Percentiles rank a stretch among this genome's conserved stretches.
Conservation (phyloP, 64 coral and sea anemone species). For the Orbicella faveolata region DNA sequence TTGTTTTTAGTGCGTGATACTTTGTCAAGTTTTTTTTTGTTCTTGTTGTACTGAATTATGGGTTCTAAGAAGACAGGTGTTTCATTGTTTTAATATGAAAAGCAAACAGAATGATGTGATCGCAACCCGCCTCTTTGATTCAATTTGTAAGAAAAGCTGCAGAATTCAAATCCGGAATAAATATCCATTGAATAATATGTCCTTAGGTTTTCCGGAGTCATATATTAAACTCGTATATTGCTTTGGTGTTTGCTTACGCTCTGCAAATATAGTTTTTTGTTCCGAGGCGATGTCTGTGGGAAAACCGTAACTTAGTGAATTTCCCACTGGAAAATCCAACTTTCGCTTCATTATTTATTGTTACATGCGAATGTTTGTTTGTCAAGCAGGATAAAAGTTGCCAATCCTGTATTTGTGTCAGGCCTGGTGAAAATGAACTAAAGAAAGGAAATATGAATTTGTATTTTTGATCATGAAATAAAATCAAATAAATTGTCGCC, state of each 20-base stretch:
- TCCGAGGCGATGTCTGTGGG: neutral
- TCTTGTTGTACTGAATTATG: neutral
- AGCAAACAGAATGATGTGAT: conserved; percentile 13
- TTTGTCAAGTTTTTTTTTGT: neutral
- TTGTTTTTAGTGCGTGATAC: neutral
- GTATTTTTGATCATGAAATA: neutral
- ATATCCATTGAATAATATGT: conserved; percentile 32
- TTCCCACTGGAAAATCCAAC: conserved; percentile 12
- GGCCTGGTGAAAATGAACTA: neutral
- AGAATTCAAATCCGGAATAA: conserved; percentile 25
- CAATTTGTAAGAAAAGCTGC: neutral
- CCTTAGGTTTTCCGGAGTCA: neutral
- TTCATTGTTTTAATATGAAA: conserved; percentile 21
- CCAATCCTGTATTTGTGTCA: neutral
- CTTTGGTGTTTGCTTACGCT: conserved; percentile 14
- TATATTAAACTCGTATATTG: conserved; percentile 34
- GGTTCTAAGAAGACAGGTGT: conserved; percentile 14
- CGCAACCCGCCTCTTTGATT: neutral
- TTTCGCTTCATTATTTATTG: neutral
- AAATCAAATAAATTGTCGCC: neutral
- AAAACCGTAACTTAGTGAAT: neutral
- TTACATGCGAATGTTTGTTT: neutral
- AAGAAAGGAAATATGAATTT: neutral
- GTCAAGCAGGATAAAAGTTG: neutral
- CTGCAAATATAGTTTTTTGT: conserved; percentile 15